phyloP scores from a whole-genome alignment of 2,113 vertebrate genomes.

The Cryptomyrus ogoouensis region DNA sequence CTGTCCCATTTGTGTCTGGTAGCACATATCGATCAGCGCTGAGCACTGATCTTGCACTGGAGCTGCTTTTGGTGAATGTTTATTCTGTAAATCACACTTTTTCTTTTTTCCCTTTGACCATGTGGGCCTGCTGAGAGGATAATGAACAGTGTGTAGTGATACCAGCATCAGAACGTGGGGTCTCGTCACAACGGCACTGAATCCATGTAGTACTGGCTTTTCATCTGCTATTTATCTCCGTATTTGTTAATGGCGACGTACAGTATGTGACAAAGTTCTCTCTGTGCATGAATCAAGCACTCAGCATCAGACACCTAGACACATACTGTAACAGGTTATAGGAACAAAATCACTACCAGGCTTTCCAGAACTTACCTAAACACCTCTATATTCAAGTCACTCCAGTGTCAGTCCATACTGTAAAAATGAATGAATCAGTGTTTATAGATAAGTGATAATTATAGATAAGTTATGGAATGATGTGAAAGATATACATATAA shows the following conservation, averaged over 20 bases:
- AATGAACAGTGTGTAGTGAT: not conserved
- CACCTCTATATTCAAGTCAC: not conserved
- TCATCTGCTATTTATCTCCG: not conserved
- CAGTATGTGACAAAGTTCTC: not conserved
- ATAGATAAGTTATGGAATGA: not conserved
- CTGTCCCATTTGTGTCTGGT: not conserved
- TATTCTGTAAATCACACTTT: not conserved
- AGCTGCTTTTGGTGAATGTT: not conserved
- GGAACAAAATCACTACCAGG: not conserved
- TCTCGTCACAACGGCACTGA: not conserved
- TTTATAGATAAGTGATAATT: not conserved
- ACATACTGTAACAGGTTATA: not conserved
- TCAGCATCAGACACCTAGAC: not conserved
- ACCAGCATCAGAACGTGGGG: not conserved
- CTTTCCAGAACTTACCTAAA: not conserved
- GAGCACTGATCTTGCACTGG: not conserved
- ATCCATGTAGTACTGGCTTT: not conserved
- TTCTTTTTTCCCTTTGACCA: not conserved
- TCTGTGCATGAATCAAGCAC: not conserved
- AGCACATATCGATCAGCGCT: not conserved
- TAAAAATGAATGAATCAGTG: not conserved
- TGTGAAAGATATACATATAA: not conserved
- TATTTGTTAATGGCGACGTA: not conserved
- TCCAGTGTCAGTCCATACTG: not conserved
- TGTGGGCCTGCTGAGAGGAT: not conserved